A percentile compares a stretch with the other conserved stretches of the same genome.
phyloP scores from a whole-genome alignment of 2,888 invertebrate species.

The Monopis laevigella region DNA sequence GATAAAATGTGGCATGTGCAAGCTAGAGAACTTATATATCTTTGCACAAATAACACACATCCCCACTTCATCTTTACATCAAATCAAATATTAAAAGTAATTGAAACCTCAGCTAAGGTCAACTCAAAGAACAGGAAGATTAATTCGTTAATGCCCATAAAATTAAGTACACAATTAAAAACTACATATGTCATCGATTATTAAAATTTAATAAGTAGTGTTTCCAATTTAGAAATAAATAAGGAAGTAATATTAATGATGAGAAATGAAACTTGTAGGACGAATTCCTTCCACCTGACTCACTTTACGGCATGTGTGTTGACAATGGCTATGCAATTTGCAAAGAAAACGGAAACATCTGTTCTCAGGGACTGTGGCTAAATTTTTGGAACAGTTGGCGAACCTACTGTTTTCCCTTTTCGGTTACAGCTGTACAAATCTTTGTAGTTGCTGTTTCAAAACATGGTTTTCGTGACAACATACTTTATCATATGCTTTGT shows the following conservation, averaged over 20 bases:
- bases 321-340: slow-evolving; percentile 23
- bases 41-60: slow-evolving; percentile 59
- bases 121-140: too few species aligned
- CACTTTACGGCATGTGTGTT: slow-evolving; percentile 19
- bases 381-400: slow-evolving; percentile 23
- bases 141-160: too few species aligned
- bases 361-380: slow-evolving; percentile 19
- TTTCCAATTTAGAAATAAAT: background rate
- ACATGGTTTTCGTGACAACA: too few species aligned
- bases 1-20: too few species aligned
- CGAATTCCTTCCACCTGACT: slow-evolving; percentile 24
- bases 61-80: slow-evolving; percentile 58
- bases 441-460: too few species aligned
- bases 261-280: background rate
- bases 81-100: slow-evolving; percentile 44
- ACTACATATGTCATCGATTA: too few species aligned
- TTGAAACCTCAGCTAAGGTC: background rate
- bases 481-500: too few species aligned
- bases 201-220: too few species aligned
- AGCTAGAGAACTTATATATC: too few species aligned
- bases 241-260: background rate
- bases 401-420: background rate
- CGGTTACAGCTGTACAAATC: slow-evolving; percentile 3
- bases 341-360: slow-evolving; percentile 23
- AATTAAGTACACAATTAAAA: too few species aligned